These are phyloP conservation scores for Malurus splendens DNA, from an alignment of 2,797 vertebrate species.

Conservation along the genomic window DNA sequence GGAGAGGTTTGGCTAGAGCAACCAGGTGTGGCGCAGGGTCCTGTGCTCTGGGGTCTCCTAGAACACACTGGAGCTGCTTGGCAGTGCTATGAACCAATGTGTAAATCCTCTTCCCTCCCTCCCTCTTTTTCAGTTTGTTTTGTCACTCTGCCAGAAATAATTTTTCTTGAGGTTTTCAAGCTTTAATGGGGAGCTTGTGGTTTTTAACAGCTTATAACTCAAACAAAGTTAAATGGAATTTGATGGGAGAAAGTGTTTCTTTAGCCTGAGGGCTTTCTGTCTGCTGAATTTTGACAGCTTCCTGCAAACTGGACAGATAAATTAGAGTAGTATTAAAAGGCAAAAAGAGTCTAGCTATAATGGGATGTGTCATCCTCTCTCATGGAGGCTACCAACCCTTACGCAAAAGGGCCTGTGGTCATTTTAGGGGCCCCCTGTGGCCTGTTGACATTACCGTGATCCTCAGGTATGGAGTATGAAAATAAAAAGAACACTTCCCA, in stretches of 20 bases:
- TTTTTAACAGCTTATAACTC: not conserved
- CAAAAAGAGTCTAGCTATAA: not conserved
- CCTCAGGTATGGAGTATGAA: not conserved
- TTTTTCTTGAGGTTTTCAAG: not conserved
- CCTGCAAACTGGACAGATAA: not conserved
- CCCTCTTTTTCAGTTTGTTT: not conserved
- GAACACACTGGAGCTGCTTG: not conserved
- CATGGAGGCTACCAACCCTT: not conserved
- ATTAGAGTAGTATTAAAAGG: not conserved
- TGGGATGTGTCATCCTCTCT: not conserved
- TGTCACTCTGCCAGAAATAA: not conserved
- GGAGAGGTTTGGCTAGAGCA: not conserved
- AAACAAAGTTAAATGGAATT: not conserved
- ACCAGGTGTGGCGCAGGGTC: not conserved
- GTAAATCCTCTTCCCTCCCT: not conserved
- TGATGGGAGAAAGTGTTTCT: not conserved
- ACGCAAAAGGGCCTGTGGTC: not conserved
- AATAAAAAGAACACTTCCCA: not conserved
- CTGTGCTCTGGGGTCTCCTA: accelerated
- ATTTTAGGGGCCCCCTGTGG: not conserved
- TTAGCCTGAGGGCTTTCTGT: not conserved
- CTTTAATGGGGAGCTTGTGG: not conserved
- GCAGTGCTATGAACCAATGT: not conserved
- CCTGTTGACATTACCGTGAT: not conserved
- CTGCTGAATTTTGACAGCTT: not conserved